Conservation (phyloP, 2,888 invertebrate species). For the Dromius quadrimaculatus region DNA sequence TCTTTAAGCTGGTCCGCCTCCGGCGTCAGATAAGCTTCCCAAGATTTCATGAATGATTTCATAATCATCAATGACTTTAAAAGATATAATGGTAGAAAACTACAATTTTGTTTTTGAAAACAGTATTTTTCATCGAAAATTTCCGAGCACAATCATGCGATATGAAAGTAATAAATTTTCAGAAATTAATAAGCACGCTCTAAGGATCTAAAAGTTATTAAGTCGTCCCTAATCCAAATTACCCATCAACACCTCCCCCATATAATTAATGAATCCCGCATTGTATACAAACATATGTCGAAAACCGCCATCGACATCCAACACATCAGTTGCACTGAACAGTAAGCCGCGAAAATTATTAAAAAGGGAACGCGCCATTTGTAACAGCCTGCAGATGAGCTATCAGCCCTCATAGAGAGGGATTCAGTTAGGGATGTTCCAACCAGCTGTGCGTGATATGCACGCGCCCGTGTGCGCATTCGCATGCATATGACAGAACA, state of each 20-base stretch:
- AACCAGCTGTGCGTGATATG: background rate
- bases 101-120: background rate
- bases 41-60: background rate
- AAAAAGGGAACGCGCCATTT: background rate
- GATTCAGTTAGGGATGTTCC: background rate
- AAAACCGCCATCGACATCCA: background rate
- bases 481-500: background rate
- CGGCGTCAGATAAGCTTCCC: background rate
- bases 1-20: background rate
- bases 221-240: background rate
- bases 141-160: too few relatives aligned
- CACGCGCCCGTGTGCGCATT: background rate
- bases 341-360: background rate
- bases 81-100: background rate
- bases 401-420: background rate
- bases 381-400: background rate
- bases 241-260: background rate
- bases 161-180: too few relatives aligned
- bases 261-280: conserved; percentile 6
- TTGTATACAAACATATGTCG: conserved; percentile 10
- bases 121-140: background rate
- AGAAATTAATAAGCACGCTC: background rate
- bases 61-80: background rate
- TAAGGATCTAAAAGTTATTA: background rate
- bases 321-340: background rate